Percentiles rank a stretch among this genome's conserved stretches.
These are phyloP conservation scores for Calliscelio sp. DNA, from an alignment of 2,888 invertebrate genomes.

Conservation along the genomic window DNA sequence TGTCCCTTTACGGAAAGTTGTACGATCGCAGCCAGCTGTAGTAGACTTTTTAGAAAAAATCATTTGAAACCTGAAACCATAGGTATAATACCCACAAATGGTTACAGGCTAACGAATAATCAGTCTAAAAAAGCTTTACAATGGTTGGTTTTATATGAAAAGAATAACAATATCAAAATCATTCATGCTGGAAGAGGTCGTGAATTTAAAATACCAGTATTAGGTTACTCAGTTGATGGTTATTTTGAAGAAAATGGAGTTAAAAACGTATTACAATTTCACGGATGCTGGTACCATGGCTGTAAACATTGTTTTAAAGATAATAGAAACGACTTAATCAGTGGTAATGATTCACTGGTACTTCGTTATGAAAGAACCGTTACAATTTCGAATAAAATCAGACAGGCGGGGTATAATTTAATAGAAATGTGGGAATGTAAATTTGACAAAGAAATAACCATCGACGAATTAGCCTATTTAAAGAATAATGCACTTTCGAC, in stretches of 20 bases:
- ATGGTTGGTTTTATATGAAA: constrained; percentile 66
- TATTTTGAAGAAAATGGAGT: constrained; percentile 6
- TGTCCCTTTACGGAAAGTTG: no score
- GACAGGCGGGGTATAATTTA: not conserved
- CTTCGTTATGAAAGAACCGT: constrained; percentile 24
- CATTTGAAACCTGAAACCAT: not conserved
- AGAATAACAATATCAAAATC: not conserved
- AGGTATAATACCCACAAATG: not conserved
- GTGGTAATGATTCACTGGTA: constrained; percentile 5
- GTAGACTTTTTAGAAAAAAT: no score
- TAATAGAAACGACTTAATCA: constrained; percentile 2
- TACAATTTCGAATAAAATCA: constrained; percentile 21
- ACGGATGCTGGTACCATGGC: constrained; percentile 23
- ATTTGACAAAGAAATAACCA: constrained; percentile 19
- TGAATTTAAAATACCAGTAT: constrained; percentile 26
- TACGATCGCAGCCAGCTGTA: no score
- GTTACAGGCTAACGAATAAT: not conserved
- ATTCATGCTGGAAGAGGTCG: constrained; percentile 31
- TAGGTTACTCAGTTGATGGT: constrained; percentile 30
- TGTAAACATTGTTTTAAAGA: constrained; percentile 9
- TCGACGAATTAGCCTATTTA: not conserved
- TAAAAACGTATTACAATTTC: constrained; percentile 21
- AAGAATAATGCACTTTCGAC: not conserved
- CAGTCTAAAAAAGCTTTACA: constrained; percentile 53
- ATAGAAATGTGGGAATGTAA: constrained; percentile 47